Evolutionary conservation across 2,888 invertebrate species (phyloP), one percentile per base, ranked within the genome.

Genomic region (Eugnorisma glareosa): DNA sequence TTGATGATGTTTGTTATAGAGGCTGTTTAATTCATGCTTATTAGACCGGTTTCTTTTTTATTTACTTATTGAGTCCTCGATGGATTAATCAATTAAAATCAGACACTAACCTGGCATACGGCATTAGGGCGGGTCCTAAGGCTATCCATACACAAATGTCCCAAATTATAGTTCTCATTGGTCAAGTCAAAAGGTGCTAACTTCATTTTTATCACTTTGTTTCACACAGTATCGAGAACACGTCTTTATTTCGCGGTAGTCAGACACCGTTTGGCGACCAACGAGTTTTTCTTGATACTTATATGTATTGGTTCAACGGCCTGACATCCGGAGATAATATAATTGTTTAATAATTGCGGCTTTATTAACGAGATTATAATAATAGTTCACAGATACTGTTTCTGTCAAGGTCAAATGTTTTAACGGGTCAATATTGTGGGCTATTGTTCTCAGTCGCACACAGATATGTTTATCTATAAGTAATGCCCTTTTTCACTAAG

Each of bases 91-190:
- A 18, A 28, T 15, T n/a, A 3, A 45, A 78, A 45, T 18, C 6
- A 6, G 37, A 10, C 10, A 82, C 70, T 0, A 66, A 88, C 88
- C 88, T 88, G 90, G 69, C 89, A 90, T n/a, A 92, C 85, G 35
- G 74, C 85, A 79, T 93, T 84, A 5, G 93, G 93, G 7, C 87
- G 84, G 37, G 74, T 37, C 63, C 79, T 91, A 77, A 94, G 79
- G 24, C 84, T 83, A 21, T 93, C 90, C 74, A 92, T 45, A 43
- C 93, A 73, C 24, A 92, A 66, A 73, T 93, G 90, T 11, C 94
- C 94, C 48, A 93, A 69, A 77, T 93, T 91, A 68, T 86, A 89
- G 28, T 92, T 83, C 13, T 82, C 82, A 86, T 88, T 85, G 3
- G 43, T 64, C 1, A 88, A 35, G 3, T 89, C 86, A 67, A 88